Conservation (phyloP, 2,113 vertebrate genomes). For the Laticauda laticaudata region DNA sequence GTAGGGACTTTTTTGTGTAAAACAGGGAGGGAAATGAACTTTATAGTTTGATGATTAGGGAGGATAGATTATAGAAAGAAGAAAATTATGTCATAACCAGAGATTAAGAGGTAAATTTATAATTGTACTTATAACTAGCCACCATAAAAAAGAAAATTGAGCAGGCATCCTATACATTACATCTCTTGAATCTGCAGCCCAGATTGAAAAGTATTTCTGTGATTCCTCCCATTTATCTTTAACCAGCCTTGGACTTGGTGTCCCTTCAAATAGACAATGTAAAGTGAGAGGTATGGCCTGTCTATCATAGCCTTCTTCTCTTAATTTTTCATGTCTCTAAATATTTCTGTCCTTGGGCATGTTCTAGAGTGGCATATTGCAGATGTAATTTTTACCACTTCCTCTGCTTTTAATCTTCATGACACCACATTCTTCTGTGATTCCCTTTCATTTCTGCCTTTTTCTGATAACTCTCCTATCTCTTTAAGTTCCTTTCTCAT, state of each 20-base stretch:
- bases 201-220: neutral
- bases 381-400: neutral
- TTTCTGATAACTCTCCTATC: neutral
- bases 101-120: neutral
- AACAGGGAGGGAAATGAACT: neutral
- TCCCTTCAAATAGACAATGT: neutral
- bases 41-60: neutral
- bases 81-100: neutral
- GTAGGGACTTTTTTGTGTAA: neutral
- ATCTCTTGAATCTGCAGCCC: neutral
- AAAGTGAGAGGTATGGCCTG: neutral
- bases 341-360: neutral
- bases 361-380: neutral
- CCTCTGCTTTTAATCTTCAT: neutral
- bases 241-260: neutral
- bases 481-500: neutral
- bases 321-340: neutral
- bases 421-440: neutral
- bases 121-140: neutral
- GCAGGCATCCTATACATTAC: neutral
- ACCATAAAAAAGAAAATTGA: neutral
- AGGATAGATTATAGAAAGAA: neutral
- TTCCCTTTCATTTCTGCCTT: neutral
- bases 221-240: neutral
- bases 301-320: neutral